phyloP scores from a whole-genome alignment of 1,140 invertebrate species.

The Trigoniulus corallinus region DNA sequence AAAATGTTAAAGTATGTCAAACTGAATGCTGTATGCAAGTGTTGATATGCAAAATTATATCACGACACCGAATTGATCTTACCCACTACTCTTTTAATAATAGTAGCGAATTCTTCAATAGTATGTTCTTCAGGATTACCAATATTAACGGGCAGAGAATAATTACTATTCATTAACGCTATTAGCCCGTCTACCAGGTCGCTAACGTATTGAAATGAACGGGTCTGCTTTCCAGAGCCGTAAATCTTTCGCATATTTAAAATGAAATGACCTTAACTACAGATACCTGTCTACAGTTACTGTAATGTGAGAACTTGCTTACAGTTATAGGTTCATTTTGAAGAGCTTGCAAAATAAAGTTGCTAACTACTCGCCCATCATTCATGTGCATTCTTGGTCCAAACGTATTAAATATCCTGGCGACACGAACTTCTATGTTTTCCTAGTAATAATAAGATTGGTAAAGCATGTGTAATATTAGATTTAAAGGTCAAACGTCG shows the following conservation, averaged over 20 bases:
- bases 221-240: slow-evolving; percentile 86
- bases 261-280: background rate
- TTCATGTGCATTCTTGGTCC: slow-evolving; percentile 99
- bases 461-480: background rate
- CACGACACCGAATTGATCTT: background rate
- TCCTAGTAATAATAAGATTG: slow-evolving; percentile 33
- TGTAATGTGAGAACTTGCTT: slow-evolving; percentile 26
- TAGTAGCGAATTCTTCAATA: slow-evolving; percentile 86
- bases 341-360: slow-evolving; percentile 94
- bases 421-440: slow-evolving; percentile 82
- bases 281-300: background rate
- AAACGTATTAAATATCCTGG: slow-evolving; percentile 98
- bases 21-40: too few species aligned
- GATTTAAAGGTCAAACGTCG: background rate
- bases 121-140: slow-evolving; percentile 97
- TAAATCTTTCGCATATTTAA: slow-evolving; percentile 46
- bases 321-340: slow-evolving; percentile 89
- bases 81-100: slow-evolving; percentile 59
- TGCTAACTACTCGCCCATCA: slow-evolving; percentile 95
- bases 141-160: slow-evolving; percentile 81
- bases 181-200: slow-evolving; percentile 93
- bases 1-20: too few species aligned
- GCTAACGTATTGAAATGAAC: slow-evolving; percentile 96
- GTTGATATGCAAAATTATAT: too few species aligned
- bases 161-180: slow-evolving; percentile 85